Evolutionary conservation across 2,113 vertebrate genomes (phyloP), one percentile per base, ranked within the genome.

Genomic region (Cyanoliseus patagonus): DNA sequence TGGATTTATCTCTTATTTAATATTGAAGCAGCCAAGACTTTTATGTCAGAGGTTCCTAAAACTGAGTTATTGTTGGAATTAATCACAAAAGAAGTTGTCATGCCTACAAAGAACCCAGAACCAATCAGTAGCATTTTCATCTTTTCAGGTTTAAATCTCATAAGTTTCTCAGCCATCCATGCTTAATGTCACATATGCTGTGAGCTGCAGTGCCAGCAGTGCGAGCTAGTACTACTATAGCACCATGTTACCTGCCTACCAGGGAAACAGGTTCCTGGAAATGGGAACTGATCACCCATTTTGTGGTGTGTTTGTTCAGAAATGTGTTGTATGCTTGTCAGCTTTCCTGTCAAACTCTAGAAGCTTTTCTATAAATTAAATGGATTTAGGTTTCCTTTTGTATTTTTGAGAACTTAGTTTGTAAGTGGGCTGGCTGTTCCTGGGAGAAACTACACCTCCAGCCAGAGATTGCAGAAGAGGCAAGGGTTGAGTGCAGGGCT

Each of bases 11-110:
- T 89, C 83, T 85, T 92, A 37, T 73, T 92, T 90, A 95, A 94
- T 95, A 93, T 83, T 95, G 79, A 46, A 94, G 62, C 68, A 94
- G 78, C 44, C 46, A 51, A 83, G 70, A 69, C 55, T 74, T 74
- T 70, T 69, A 67, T 88, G 79, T 93, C 90, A 94, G 86, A 94
- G 35, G 63, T 86, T 95, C 53, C 74, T 95, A 89, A 92, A 96
- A 86, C 59, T 90, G 93, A 96, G 66, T 88, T 94, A 97, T 88
- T 86, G 70, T 87, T 74, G 75, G 52, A 89, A 89, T 97, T 90
- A 91, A 96, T 96, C 92, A 88, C n/a, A 59, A 88, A 86, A 84
- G 59, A 55, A 85, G 44, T 51, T 63, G 69, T 92, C 35, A 41
- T 90, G 82, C 88, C 79, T 93, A 73, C 53, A 37, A 27, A 80